Base-by-base conservation (phyloP, 1,140 invertebrate species). In the Vanessa atalanta region DNA sequence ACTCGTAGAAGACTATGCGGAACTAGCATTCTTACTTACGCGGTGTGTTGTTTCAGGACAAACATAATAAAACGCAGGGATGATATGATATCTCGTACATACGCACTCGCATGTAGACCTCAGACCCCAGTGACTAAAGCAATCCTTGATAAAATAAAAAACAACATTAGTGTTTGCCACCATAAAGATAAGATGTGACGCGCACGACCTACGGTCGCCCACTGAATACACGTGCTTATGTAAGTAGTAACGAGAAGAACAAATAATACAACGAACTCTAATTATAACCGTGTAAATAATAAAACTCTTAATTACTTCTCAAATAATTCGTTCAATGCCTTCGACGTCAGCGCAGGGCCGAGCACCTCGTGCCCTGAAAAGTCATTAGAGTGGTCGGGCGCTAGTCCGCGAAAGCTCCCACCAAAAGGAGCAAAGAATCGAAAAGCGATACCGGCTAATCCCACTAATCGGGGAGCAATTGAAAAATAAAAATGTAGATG, bases 401-500 rank as follows among this genome's bases (percentile, higher is more conserved):
- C 83, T 89, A 89, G 85, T 88, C 87, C 88, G 88, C 85, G 83
- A 91, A 91, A 88, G 83, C 85, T 83, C 81, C 87, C 85, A 87
- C 78, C 84, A 91, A 90, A 91, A 90, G 79, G 81, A 89, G 83
- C 87, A 93, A 93, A 93, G 89, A 87, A 92, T 89, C 88, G 87
- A 85, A 89, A 88, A 90, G 88, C 91, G 88, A 91, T 91, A 90
- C 83, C 70, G 85, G 83, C 86, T 93, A 93, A 93, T 93, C 91
- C 91, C 86, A 89, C 89, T 93, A 93, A 93, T 93, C 92, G 92
- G 86, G 81, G 86, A 83, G 90, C 93, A 93, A 93, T 93, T 93
- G 93, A 93, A 93, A 93, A 93, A 93, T 93, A 93, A 93, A 93
- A 93, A 93, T 92, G 91, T 92, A 93, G 92, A 93, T 93, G 88